These are phyloP conservation scores for Fulmarus glacialis DNA, from an alignment of 2,113 vertebrate genomes.

Conservation along the genomic window DNA sequence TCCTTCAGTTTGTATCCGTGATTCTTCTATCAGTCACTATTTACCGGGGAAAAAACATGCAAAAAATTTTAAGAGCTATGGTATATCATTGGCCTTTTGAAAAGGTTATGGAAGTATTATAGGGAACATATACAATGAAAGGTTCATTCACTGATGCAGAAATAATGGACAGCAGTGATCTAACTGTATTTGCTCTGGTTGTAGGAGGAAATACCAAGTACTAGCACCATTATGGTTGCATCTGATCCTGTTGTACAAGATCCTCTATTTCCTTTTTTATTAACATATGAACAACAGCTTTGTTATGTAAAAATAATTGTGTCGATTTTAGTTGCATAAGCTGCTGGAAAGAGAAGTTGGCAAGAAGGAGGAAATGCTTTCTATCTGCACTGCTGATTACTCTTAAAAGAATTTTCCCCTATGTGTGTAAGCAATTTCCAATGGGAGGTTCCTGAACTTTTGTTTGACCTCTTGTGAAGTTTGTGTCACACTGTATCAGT, in stretches of 20 bases:
- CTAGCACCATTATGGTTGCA: not conserved
- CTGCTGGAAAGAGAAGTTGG: not conserved
- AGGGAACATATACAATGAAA: not conserved
- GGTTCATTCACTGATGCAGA: not conserved
- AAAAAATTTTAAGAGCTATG: not conserved
- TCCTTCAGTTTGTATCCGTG: not conserved
- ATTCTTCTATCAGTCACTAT: not conserved
- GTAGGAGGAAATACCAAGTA: not conserved
- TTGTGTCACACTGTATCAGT: rapidly evolving
- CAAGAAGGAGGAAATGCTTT: not conserved
- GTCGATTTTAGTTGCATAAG: not conserved
- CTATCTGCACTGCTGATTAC: not conserved
- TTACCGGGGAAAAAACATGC: not conserved
- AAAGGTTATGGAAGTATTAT: not conserved
- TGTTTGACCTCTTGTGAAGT: not conserved
- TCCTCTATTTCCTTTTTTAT: not conserved
- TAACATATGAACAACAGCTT: not conserved
- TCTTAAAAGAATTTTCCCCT: not conserved
- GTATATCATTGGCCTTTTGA: not conserved
- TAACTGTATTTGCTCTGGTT: not conserved
- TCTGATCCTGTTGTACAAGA: not conserved
- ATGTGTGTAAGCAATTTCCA: not conserved
- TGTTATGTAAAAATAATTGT: not conserved
- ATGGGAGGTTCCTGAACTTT: not conserved
- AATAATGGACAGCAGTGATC: not conserved